Evolutionary conservation across 1,140 invertebrate genomes (phyloP).

Genomic region (Aethina tumida): DNA sequence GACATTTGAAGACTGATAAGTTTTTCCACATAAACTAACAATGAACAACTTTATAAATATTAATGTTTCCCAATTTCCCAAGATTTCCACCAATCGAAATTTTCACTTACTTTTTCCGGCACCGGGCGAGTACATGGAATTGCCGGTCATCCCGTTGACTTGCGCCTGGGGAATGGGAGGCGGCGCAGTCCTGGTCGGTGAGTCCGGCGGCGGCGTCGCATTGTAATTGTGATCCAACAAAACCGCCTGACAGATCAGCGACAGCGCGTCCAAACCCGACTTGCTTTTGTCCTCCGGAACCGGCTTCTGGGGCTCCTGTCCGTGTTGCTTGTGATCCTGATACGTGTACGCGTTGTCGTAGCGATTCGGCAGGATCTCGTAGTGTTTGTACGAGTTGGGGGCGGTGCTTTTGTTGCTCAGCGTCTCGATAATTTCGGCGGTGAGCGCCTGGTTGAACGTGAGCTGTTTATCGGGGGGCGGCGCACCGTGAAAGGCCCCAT

Average conservation of each 20-base stretch:
- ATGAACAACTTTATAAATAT: too few species aligned
- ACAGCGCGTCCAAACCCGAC: slow-evolving; percentile 29
- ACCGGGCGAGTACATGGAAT: slow-evolving; percentile 18
- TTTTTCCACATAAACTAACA: too few species aligned
- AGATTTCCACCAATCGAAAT: neutral
- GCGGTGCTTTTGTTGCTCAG: slow-evolving; percentile 21
- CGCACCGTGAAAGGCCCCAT: slow-evolving; percentile 12
- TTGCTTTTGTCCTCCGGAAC: slow-evolving; percentile 24
- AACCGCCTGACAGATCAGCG: slow-evolving; percentile 46
- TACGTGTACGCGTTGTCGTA: slow-evolving; percentile 24
- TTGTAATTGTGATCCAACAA: slow-evolving; percentile 76
- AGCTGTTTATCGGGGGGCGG: slow-evolving; percentile 15
- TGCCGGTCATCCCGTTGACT: slow-evolving; percentile 23
- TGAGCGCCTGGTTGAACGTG: slow-evolving; percentile 33
- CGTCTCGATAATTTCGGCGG: slow-evolving; percentile 35
- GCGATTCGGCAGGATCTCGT: slow-evolving; percentile 20
- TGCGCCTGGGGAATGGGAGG: slow-evolving; percentile 34
- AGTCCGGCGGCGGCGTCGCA: slow-evolving; percentile 53
- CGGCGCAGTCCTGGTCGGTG: slow-evolving; percentile 43
- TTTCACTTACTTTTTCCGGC: slow-evolving; percentile 2
- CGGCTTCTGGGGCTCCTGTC: slow-evolving; percentile 9
- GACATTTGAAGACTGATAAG: too few species aligned
- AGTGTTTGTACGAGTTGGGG: slow-evolving; percentile 13
- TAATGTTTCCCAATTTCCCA: too few species aligned
- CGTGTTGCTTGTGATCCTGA: slow-evolving; percentile 14